These are phyloP conservation scores for Actinostola sp. DNA, from an alignment of 92 coral and sea anemone species.

Conservation along the genomic window DNA sequence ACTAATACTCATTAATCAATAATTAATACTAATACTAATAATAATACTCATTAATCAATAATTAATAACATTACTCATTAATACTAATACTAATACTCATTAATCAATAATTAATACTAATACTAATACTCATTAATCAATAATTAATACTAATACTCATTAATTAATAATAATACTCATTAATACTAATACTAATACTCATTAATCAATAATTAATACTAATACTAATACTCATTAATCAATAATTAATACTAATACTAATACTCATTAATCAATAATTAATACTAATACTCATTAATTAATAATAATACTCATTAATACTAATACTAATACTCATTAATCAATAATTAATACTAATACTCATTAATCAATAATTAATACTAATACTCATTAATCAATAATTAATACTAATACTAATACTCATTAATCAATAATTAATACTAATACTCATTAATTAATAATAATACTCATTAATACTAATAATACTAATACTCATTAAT, in stretches of 20 bases:
- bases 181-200: background rate
- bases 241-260: background rate
- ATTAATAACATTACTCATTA: background rate
- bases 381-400: background rate
- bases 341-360: background rate
- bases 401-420: conserved; percentile 39
- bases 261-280: too few species aligned
- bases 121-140: background rate
- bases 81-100: background rate
- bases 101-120: background rate
- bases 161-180: background rate
- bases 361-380: too few species aligned
- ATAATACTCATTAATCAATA: conserved; percentile 89
- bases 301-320: background rate
- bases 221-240: background rate
- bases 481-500: background rate
- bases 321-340: background rate
- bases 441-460: background rate
- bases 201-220: background rate
- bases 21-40: background rate
- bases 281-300: background rate
- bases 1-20: background rate
- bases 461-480: background rate
- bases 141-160: background rate
- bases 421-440: conserved; percentile 46